phyloP scores from a whole-genome alignment of 2,797 vertebrate species.

The Molossus alvarezi region DNA sequence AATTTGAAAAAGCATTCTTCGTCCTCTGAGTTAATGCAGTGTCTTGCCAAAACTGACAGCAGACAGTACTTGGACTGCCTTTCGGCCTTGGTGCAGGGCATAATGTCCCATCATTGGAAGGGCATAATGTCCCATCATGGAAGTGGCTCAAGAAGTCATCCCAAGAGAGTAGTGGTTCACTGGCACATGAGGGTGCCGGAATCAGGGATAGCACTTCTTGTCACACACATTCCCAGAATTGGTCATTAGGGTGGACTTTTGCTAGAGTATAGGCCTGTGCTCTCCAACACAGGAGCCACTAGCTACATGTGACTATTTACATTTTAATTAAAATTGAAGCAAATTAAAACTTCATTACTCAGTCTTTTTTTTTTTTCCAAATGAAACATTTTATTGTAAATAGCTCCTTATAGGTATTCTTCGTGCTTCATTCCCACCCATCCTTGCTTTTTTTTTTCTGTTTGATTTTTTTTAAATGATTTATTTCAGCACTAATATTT shows the following conservation, averaged over 20 bases:
- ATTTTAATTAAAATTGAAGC: constrained; percentile 35
- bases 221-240: neutral
- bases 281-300: neutral
- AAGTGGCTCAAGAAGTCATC: constrained; percentile 4
- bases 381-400: constrained; percentile 87
- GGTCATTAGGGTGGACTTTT: neutral
- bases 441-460: constrained; percentile 43
- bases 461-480: constrained; percentile 69
- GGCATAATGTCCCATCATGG: neutral
- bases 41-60: constrained; percentile 41
- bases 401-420: constrained; percentile 85
- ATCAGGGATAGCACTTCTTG: constrained; percentile 36
- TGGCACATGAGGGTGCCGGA: neutral
- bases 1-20: neutral
- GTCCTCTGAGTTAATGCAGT: neutral
- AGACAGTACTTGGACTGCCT: neutral
- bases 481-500: constrained; percentile 84
- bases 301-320: neutral
- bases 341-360: constrained; percentile 32
- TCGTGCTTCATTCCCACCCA: constrained; percentile 87
- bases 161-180: neutral
- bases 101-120: neutral
- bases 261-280: neutral
- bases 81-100: constrained; percentile 19
- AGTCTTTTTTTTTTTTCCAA: constrained; percentile 75